Percentiles rank a stretch among this genome's conserved stretches.
Evolutionary conservation across 2,888 invertebrate genomes (phyloP).

Genomic region (Agonopterix arenella): DNA sequence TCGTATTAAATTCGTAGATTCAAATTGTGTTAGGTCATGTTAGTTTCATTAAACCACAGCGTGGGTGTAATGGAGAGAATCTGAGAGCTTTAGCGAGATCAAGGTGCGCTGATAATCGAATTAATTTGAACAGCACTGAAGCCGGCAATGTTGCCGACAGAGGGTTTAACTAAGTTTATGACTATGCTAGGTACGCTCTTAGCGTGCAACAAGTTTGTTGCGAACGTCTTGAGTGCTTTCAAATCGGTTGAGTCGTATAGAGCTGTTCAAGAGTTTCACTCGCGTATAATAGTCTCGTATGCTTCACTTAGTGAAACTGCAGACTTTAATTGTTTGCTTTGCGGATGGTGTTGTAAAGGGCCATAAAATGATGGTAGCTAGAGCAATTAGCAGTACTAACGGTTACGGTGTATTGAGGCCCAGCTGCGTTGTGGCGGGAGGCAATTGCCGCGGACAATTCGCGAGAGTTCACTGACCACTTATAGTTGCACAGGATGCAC

Average conservation of each 20-base stretch:
- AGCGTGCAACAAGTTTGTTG: slow-evolving; percentile 70
- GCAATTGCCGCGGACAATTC: slow-evolving; percentile 59
- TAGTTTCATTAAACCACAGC: slow-evolving; percentile 9
- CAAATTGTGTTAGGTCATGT: background rate
- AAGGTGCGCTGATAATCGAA: slow-evolving; percentile 73
- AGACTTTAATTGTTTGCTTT: slow-evolving; percentile 13
- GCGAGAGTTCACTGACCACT: slow-evolving; percentile 54
- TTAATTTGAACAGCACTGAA: slow-evolving; percentile 65
- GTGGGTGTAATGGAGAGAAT: slow-evolving; percentile 51
- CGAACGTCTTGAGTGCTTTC: slow-evolving; percentile 67
- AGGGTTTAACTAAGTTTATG: slow-evolving; percentile 71
- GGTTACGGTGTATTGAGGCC: slow-evolving; percentile 35
- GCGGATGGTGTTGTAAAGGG: slow-evolving; percentile 24
- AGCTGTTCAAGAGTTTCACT: slow-evolving; percentile 29
- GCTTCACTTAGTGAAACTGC: slow-evolving; percentile 18
- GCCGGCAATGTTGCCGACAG: slow-evolving; percentile 60
- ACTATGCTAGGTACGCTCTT: slow-evolving; percentile 61
- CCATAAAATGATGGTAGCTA: slow-evolving; percentile 43
- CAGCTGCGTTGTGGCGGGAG: slow-evolving; percentile 47
- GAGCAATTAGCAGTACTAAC: slow-evolving; percentile 52
- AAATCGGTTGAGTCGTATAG: slow-evolving; percentile 50
- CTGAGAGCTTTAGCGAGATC: slow-evolving; percentile 56
- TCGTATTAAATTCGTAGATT: too few relatives aligned
- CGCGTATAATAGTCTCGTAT: slow-evolving; percentile 12
- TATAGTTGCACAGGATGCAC: too few relatives aligned